A percentile compares a stretch with the other conserved stretches of the same genome.
These are phyloP conservation scores for Daboia siamensis DNA, from an alignment of 2,113 vertebrate species.

Conservation along the genomic window DNA sequence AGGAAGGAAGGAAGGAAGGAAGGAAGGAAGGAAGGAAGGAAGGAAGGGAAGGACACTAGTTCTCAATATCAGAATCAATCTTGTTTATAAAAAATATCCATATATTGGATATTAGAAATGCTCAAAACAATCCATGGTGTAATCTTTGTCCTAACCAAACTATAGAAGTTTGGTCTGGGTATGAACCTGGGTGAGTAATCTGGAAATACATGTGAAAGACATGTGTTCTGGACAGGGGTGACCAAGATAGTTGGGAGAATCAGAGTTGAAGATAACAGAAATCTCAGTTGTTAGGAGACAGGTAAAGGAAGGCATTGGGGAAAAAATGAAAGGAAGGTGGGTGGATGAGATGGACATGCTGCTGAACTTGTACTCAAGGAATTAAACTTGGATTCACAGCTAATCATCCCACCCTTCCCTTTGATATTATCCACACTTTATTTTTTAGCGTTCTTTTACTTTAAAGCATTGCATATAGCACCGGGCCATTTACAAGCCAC, in stretches of 20 bases:
- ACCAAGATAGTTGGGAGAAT: background rate
- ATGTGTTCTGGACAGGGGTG: background rate
- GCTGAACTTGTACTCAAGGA: background rate
- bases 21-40: too few relatives aligned
- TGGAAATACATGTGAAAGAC: background rate
- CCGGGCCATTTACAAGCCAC: background rate
- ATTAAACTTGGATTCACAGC: background rate
- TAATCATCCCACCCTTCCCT: background rate
- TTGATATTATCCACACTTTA: background rate
- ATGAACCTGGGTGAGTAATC: background rate
- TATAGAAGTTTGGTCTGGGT: background rate
- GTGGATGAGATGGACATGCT: background rate
- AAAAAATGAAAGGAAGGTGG: background rate
- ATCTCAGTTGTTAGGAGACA: background rate
- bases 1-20: too few relatives aligned
- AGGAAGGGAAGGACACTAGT: background rate
- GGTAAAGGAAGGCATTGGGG: background rate
- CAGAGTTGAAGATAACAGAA: background rate
- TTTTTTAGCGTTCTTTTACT: background rate
- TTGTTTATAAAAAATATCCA: background rate
- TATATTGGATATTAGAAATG: background rate
- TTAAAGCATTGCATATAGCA: background rate
- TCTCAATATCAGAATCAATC: background rate
- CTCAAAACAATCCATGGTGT: background rate
- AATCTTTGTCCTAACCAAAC: background rate